Conservation (phyloP, 2,113 vertebrate species). For the Hemicordylus capensis region DNA sequence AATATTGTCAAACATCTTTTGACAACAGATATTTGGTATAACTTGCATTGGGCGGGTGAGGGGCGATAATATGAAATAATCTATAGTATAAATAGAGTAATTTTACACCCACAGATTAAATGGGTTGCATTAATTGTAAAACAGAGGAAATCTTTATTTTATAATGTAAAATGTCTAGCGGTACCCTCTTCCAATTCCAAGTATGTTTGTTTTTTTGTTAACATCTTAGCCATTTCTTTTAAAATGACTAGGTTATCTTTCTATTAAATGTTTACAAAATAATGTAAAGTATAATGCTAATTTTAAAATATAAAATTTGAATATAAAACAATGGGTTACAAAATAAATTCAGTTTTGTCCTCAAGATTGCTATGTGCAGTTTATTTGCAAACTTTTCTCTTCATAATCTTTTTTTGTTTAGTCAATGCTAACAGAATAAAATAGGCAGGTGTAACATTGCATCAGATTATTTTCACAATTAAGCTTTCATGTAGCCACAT, state of each 20-base stretch:
- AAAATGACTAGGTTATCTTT: too few relatives aligned
- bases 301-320: neutral
- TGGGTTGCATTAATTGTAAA: neutral
- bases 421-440: accelerated
- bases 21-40: neutral
- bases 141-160: neutral
- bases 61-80: neutral
- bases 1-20: neutral
- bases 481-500: slow-evolving; percentile 29
- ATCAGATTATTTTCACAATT: slow-evolving; percentile 21
- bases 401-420: neutral
- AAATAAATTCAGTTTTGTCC: neutral
- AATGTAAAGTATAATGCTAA: neutral
- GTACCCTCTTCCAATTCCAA: neutral
- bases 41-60: too few relatives aligned
- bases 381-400: neutral
- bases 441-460: slow-evolving; percentile 13
- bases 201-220: neutral
- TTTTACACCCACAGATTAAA: neutral
- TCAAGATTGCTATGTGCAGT: neutral
- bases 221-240: neutral
- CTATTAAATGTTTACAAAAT: neutral
- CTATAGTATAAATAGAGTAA: neutral
- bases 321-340: neutral
- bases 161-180: too few relatives aligned